Percentiles rank a stretch among this genome's conserved stretches.
These are phyloP conservation scores for Diuraphis noxia DNA, from an alignment of 1,140 invertebrate genomes.

Conservation along the genomic window DNA sequence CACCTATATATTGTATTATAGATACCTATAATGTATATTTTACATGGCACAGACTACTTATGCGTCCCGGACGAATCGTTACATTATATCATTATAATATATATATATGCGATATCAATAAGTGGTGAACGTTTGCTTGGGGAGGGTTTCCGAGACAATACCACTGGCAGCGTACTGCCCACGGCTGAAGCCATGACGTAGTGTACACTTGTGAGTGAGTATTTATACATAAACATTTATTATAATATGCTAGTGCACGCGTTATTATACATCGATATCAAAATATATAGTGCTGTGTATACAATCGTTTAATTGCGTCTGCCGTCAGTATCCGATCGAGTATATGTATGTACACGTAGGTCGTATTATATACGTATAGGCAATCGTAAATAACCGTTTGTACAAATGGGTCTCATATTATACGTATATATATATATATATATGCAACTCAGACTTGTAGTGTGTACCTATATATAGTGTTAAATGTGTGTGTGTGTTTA, in stretches of 20 bases:
- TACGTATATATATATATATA: neutral
- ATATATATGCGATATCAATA: neutral
- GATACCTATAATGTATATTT: neutral
- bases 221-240: neutral
- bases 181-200: neutral
- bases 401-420: conserved; percentile 23
- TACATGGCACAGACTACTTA: neutral
- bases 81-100: neutral
- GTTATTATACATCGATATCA: conserved; percentile 9
- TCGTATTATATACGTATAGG: neutral
- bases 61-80: neutral
- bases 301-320: conserved; percentile 16
- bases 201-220: neutral
- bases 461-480: no score
- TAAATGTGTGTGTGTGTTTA: neutral
- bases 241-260: neutral
- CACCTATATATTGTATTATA: neutral
- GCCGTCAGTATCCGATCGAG: neutral
- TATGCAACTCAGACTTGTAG: neutral
- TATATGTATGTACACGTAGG: neutral
- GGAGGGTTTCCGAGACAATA: neutral
- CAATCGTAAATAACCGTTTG: conserved; percentile 30
- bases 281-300: neutral
- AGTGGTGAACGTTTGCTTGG: neutral
- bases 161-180: neutral